Conservation (phyloP, 92 coral and sea anemone species). For the Desmophyllum pertusum region DNA sequence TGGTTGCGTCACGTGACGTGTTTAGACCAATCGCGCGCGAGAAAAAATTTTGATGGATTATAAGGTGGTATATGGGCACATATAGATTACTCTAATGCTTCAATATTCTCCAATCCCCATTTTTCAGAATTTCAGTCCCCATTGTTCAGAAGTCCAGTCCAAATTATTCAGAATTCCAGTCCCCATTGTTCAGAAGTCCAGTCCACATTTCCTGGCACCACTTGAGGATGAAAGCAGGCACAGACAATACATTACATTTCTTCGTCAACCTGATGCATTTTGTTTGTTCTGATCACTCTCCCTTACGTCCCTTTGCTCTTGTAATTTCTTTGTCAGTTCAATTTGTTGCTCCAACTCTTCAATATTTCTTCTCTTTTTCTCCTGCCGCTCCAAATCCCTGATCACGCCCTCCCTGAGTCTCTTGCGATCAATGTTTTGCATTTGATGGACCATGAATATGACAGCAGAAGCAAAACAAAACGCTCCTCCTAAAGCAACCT, state of each 20-base stretch:
- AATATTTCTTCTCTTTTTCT: conserved; percentile 69
- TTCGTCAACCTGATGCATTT: not conserved
- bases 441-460: conserved; percentile 80
- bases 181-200: too few species aligned
- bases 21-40: too few species aligned
- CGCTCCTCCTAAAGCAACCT: conserved; percentile 77
- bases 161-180: too few species aligned
- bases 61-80: too few species aligned
- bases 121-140: too few species aligned
- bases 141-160: too few species aligned
- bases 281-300: conserved; percentile 16
- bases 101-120: not conserved
- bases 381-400: conserved; percentile 92
- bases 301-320: conserved; percentile 76
- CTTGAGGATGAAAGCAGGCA: not conserved
- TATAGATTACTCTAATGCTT: not conserved
- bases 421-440: conserved; percentile 85
- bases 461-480: conserved; percentile 82
- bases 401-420: conserved; percentile 89
- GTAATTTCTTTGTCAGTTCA: conserved; percentile 65
- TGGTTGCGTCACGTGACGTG: too few species aligned
- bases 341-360: conserved; percentile 80
- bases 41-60: too few species aligned
- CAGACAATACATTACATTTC: not conserved
- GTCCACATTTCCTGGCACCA: too few species aligned